Conservation (phyloP, 2,113 vertebrate genomes). For the Austrofundulus limnaeus region DNA sequence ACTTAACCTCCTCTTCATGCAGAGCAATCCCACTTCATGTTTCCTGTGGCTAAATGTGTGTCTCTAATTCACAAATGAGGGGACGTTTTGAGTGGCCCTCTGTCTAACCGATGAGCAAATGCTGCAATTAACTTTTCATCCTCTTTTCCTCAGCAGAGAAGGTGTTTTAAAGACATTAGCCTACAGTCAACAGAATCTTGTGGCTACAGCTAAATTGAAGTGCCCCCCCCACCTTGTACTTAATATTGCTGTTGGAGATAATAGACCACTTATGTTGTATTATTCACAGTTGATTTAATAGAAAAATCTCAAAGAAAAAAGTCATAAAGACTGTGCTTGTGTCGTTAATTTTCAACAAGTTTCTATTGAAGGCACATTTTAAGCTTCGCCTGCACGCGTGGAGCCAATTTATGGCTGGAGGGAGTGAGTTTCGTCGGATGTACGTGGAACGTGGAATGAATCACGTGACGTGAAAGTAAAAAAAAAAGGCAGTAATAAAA, state of each 20-base stretch:
- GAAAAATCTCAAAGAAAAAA: conserved; percentile 69
- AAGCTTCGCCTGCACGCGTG: conserved; percentile 4
- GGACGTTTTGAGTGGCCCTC: conserved; percentile 92
- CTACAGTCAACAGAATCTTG: conserved; percentile 78
- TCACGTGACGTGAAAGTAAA: conserved; percentile 26
- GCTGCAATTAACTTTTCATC: conserved; percentile 92
- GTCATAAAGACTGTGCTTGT: conserved; percentile 62
- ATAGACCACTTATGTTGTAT: conserved; percentile 82
- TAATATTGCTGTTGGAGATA: conserved; percentile 87
- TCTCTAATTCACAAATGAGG: conserved; percentile 93
- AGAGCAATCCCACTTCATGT: conserved; percentile 69
- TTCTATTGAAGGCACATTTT: conserved; percentile 27
- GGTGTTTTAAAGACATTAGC: conserved; percentile 93
- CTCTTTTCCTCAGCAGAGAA: conserved; percentile 79
- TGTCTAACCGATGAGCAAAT: conserved; percentile 90
- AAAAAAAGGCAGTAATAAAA: conserved; percentile 62
- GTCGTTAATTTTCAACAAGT: conserved; percentile 34
- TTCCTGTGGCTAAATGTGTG: conserved; percentile 73
- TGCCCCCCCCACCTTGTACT: conserved; percentile 78
- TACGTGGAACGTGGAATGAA: conserved; percentile 3
- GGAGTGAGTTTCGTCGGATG: conserved; percentile 10
- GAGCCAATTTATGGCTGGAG: conserved; percentile 2
- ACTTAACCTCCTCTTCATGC: conserved; percentile 73
- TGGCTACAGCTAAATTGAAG: conserved; percentile 85
- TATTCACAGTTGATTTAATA: conserved; percentile 84